These are phyloP conservation scores for Gymnorhina tibicen DNA, from an alignment of 2,113 vertebrate genomes.

Conservation along the genomic window DNA sequence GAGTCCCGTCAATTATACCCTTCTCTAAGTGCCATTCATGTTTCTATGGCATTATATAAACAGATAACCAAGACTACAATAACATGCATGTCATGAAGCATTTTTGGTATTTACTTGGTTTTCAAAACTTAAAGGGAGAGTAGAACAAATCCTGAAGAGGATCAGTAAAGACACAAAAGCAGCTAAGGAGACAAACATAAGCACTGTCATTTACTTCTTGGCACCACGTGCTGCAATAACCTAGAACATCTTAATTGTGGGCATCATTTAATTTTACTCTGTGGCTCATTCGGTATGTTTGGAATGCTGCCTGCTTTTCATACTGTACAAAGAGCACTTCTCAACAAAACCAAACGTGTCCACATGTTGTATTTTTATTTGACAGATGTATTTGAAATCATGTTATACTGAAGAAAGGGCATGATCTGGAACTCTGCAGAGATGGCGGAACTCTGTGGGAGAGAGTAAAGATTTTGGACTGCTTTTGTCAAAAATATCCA, in stretches of 20 bases:
- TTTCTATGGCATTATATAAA: conserved; percentile 21
- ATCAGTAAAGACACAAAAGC: not conserved
- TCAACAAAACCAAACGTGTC: conserved; percentile 33
- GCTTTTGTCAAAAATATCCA: not conserved
- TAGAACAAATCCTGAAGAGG: not conserved
- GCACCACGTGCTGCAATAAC: conserved; percentile 52
- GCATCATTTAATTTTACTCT: conserved; percentile 48
- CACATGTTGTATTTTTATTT: conserved; percentile 4
- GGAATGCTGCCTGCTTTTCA: conserved; percentile 55
- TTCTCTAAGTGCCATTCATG: conserved; percentile 1
- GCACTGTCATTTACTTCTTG: conserved; percentile 20
- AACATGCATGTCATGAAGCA: not conserved
- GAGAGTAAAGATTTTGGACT: not conserved
- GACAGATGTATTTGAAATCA: conserved; percentile 23
- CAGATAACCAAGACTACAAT: conserved; percentile 17
- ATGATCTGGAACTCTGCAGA: not conserved
- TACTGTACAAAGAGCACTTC: not conserved
- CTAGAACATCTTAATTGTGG: conserved; percentile 53
- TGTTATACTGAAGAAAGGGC: not conserved
- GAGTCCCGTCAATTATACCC: conserved; percentile 34
- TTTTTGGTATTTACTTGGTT: not conserved
- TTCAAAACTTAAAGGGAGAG: not conserved
- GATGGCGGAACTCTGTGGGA: not conserved
- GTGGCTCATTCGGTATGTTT: conserved; percentile 40
- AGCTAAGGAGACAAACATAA: not conserved